Base-by-base conservation (phyloP, 2,113 vertebrate species). In the Ivindomyrus marchei region DNA sequence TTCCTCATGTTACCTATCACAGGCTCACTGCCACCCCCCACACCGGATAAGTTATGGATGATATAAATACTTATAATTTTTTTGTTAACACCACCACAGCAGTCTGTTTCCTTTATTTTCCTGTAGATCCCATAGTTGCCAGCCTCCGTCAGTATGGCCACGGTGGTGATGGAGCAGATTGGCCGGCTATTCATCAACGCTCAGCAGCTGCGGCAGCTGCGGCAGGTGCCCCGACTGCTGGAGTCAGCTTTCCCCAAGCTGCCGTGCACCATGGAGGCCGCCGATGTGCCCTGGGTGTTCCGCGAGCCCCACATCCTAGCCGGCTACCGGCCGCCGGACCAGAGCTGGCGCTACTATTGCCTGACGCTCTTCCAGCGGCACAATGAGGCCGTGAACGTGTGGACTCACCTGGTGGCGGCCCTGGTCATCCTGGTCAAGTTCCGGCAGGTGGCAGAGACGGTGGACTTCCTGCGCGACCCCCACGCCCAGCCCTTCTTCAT, bases 381-480 rank as follows among this genome's bases (percentile, higher is more conserved):
- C 96, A 99, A 99, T 0, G 98, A 99, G 92, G 96, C 96, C 0
- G 90, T 99, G 91, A 99, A 98, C 0, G 97, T 99, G 17, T 99
- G 98, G 98, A 97, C 98, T 0, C 98, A 99, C 58, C 95, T 99
- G 92, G 94, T 96, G 93, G 96, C 97, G 0, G 96, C 97, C 0
- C 91, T 99, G 92, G 93, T 95, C 58, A 95, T 99, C 93, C 91
- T 98, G 91, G 96, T 97, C 91, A 96, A 97, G 85, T 96, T 97
- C 92, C 96, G 94, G 93, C 87, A 95, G 92, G 95, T 99, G 90
- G 95, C 95, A 0, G 94, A 95, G 94, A 95, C 94, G 0, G 97
- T 97, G 89, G 97, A 98, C 91, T 98, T 99, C 86, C 90, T 95
- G 92, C 96, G 96, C 21, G 98, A 99, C 93, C 96, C 93, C 0